Evolutionary conservation across 2,888 invertebrate genomes (phyloP).

Genomic region (Frankliniella intonsa): DNA sequence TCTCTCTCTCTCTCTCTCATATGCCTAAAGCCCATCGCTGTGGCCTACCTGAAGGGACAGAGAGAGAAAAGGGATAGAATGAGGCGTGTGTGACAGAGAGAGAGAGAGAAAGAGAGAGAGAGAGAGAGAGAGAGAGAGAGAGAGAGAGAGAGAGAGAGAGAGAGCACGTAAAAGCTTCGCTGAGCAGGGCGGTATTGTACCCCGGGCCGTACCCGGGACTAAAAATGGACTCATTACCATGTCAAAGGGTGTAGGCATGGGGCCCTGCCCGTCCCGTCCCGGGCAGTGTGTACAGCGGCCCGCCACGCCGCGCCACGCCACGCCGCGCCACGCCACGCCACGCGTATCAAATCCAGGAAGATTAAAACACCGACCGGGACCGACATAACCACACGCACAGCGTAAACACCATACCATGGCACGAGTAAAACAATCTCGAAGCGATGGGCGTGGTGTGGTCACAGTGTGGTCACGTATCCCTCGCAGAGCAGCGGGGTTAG

Average conservation of each 20-base stretch:
- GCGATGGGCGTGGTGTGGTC: no score
- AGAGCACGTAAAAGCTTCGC: not conserved
- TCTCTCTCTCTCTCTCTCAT: not conserved
- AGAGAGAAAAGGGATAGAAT: no score
- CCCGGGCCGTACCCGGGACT: not conserved
- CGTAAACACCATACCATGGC: no score
- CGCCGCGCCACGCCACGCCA: not conserved
- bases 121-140: no score
- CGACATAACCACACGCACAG: not conserved
- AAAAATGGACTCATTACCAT: constrained; percentile 27
- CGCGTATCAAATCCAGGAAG: constrained; percentile 15
- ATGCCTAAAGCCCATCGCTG: not conserved
- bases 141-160: no score
- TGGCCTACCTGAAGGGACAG: no score
- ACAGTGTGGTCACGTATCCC: no score
- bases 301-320: not conserved
- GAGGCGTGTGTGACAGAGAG: no score
- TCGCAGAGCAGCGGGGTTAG: no score
- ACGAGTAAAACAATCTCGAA: no score
- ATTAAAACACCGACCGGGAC: not conserved
- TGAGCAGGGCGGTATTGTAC: not conserved
- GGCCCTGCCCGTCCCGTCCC: not conserved
- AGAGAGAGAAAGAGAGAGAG: no score
- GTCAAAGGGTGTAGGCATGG: not conserved
- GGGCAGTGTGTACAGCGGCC: no score